Evolutionary conservation across 1,140 invertebrate genomes (phyloP), one percentile per base, ranked within the genome.

Genomic region (Sycophila sp.): DNA sequence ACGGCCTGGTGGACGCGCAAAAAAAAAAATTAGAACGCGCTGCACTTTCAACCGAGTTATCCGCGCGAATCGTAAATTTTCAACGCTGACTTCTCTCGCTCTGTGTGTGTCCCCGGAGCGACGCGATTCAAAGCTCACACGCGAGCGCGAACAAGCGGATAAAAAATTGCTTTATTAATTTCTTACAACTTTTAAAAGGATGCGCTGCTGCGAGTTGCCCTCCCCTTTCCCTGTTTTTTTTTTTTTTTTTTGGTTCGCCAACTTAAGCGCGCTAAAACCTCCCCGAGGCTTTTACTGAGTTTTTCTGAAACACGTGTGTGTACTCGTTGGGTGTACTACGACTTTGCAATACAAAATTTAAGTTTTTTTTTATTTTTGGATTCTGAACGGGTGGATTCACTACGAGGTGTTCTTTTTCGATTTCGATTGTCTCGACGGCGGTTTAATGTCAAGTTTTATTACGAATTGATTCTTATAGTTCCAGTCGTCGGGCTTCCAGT

Each of bases 41-140:
- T 36, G 17, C 24, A 38, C 55, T 47, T 68, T 36, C 42, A 45
- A 45, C 26, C 36, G 64, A 66, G 64, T 59, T 59, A 58, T 30
- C 24, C 38, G 26, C 36, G n/a, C 51, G 17, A 58, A 67, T 68
- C 40, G 55, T 59, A 59, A 58, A 68, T 68, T 68, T 68, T 30
- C 24, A 19, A 11, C 36, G 36, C 51, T 64, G 32, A 36, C 32
- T 64, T 51, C 45, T 38, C 51, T 36, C n/a, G n/a, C n/a, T n/a
- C n/a, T n/a, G n/a, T n/a, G n/a, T n/a, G n/a, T n/a, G 36, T 59
- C n/a, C 13, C 3, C 36, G 2, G 2, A 15, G 1, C 15, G 3
- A 38, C 30, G 1, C 34, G n/a, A 58, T 10, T 5, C 7, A 17
- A 19, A 55, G 38, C 19, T 56, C n/a, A 17, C 34, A 56, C 4